Evolutionary conservation across 1,140 invertebrate genomes (phyloP).

Genomic region (Neodiprion fabricii): DNA sequence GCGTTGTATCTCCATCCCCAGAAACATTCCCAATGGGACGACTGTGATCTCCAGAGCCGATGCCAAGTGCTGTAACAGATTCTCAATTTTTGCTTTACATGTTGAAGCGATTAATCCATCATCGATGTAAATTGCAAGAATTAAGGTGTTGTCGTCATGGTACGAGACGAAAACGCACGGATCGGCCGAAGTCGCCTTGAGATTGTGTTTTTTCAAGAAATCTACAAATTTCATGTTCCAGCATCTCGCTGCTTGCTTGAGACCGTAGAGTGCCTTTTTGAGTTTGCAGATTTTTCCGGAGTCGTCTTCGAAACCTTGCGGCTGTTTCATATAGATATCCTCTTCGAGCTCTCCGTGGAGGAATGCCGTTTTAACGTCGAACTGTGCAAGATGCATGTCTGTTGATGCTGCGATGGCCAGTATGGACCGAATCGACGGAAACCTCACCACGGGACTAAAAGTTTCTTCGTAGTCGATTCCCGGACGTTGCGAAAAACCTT

Average conservation of each 20-base stretch:
- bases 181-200: slow-evolving; percentile 45
- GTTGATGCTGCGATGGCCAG: slow-evolving; percentile 41
- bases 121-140: slow-evolving; percentile 48
- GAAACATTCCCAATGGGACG: slow-evolving; percentile 13
- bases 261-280: slow-evolving; percentile 34
- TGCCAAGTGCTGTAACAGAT: slow-evolving; percentile 14
- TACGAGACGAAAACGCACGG: slow-evolving; percentile 46
- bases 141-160: slow-evolving; percentile 33
- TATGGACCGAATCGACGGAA: slow-evolving; percentile 44
- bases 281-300: slow-evolving; percentile 33
- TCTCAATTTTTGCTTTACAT: neutral
- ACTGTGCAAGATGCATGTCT: slow-evolving; percentile 35
- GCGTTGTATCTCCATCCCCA: slow-evolving; percentile 23
- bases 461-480: slow-evolving; percentile 52
- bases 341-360: slow-evolving; percentile 54
- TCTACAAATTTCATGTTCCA: slow-evolving; percentile 24
- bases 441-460: slow-evolving; percentile 44
- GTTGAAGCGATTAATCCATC: too few relatives aligned
- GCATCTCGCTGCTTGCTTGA: slow-evolving; percentile 36
- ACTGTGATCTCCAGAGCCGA: slow-evolving; percentile 28
- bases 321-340: slow-evolving; percentile 54
- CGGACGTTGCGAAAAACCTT: slow-evolving; percentile 44
- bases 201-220: slow-evolving; percentile 42
- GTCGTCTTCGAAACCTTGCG: slow-evolving; percentile 40
- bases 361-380: slow-evolving; percentile 55